Base-by-base conservation (phyloP, 2,797 vertebrate genomes). In the Acanthurus lineatus region DNA sequence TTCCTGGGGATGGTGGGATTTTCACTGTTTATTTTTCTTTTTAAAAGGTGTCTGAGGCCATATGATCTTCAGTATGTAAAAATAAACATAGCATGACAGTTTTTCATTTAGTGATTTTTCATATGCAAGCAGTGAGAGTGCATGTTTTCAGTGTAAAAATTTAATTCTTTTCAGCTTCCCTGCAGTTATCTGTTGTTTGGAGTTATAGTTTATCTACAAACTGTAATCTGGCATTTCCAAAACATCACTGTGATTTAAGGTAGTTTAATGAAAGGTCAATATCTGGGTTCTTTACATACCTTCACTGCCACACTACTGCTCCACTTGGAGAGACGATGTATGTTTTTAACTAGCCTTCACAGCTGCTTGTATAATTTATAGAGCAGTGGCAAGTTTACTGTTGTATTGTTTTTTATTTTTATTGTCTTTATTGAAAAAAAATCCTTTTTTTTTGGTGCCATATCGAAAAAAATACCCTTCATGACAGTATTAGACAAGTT, bases 341-440 rank as follows among this genome's bases (percentile, higher is more conserved):
- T 63, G 40, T 16, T 60, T 32, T 63, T 69, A 45, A 83, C 42
- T 53, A 52, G 20, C 28, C 59, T 61, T 38, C 49, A 73, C 45
- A 57, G 16, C 44, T 35, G 65, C 69, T 69, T 69, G 60, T 64
- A 72, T 82, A 35, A 72, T 77, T 85, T 69, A 82, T 49, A 9
- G 6, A 22, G 14, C 51, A 14, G 28, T 54, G 80, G 38, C 76
- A 65, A 73, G 75, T 84, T 87, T 77, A 79, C 60, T 68, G 68
- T 61, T 75, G 59, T 68, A 60, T 77, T 14, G 4, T 32, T 49
- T 69, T 73, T 71, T 48, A 49, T 81, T 84, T 84, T 48, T 59
- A 78, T 44, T 63, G 56, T 44, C 54, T 80, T 47, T 67, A 59
- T 82, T 73, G 54, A 75, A 32, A 32, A 32, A 25, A 32, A 32